A percentile compares a stretch with the other conserved stretches of the same genome.
phyloP scores from a whole-genome alignment of 2,888 invertebrate species.

The Orthosia incerta region DNA sequence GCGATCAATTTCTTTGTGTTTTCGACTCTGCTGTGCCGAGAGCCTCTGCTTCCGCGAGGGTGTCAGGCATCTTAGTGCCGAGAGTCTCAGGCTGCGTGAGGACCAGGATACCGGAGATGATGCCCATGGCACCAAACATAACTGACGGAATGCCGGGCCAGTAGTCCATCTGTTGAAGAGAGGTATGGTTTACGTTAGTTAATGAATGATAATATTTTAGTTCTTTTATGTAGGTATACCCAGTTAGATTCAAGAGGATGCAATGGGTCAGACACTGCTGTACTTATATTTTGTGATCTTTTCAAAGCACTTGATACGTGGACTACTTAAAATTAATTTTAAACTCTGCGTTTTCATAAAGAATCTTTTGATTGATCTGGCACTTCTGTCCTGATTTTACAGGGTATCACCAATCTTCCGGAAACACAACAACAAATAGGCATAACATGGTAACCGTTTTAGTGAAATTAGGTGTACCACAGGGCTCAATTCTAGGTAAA shows the following conservation, averaged over 20 bases:
- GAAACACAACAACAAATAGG: not conserved
- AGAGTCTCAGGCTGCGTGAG: slow-evolving; percentile 92
- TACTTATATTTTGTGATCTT: not conserved
- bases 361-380: too few relatives aligned
- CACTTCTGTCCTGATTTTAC: too few relatives aligned
- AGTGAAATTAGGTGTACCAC: not conserved
- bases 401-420: not conserved
- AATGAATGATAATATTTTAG: not conserved
- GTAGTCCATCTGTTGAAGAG: slow-evolving; percentile 75
- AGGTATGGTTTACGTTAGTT: not conserved
- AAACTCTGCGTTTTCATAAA: too few relatives aligned
- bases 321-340: not conserved
- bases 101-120: slow-evolving; percentile 89
- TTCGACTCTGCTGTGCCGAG: slow-evolving; percentile 74
- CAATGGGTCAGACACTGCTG: too few relatives aligned
- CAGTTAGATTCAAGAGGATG: too few relatives aligned
- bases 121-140: slow-evolving; percentile 90
- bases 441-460: not conserved
- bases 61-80: slow-evolving; percentile 91
- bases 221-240: not conserved
- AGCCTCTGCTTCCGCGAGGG: slow-evolving; percentile 90
- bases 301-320: not conserved
- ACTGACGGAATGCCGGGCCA: slow-evolving; percentile 87
- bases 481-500: not conserved
- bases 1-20: slow-evolving; percentile 27